phyloP scores from a whole-genome alignment of 2,113 vertebrate species.

The Lamprologus callipterus region DNA sequence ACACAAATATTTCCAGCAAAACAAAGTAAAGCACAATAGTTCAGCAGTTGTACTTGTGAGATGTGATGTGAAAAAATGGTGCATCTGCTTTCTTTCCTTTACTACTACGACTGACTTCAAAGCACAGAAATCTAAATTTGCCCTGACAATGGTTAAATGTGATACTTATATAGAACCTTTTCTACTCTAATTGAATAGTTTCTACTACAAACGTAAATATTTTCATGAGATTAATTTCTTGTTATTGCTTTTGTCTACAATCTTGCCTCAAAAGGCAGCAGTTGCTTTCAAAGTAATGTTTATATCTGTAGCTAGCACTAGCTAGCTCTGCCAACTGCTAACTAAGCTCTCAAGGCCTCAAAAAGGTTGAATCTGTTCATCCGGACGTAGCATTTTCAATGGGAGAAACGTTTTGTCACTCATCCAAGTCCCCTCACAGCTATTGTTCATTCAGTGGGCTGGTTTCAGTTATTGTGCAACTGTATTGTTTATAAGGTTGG shows the following conservation, averaged over 20 bases:
- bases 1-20: conserved; percentile 68
- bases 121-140: background rate
- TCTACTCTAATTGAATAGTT: background rate
- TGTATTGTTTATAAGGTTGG: background rate
- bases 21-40: background rate
- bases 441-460: background rate
- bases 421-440: background rate
- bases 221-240: background rate
- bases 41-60: background rate
- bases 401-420: background rate
- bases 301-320: background rate
- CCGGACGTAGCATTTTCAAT: background rate
- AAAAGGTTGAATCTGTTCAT: background rate
- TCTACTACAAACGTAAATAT: background rate
- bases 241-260: background rate
- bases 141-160: background rate
- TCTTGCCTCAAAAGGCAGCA: background rate
- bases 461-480: background rate
- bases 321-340: background rate
- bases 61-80: background rate
- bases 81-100: background rate
- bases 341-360: background rate
- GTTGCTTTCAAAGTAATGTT: background rate
- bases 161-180: background rate
- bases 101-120: background rate